Conservation (phyloP, 2,113 vertebrate species). For the Dipodomys merriami region DNA sequence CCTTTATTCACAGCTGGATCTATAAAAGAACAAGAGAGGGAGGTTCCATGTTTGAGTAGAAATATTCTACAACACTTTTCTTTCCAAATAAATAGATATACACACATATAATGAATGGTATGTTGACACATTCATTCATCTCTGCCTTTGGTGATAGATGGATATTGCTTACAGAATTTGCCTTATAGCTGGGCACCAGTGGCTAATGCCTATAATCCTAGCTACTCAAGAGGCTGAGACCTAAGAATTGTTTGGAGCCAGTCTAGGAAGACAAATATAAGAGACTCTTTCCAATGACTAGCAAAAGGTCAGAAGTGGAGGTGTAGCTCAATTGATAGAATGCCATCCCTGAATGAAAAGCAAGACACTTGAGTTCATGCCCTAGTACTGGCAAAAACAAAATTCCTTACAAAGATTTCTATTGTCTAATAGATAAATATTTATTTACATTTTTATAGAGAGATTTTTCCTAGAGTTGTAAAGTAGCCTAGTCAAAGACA, state of each 20-base stretch:
- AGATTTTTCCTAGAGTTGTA: neutral
- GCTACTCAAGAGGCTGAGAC: no score
- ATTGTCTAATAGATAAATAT: constrained; percentile 19
- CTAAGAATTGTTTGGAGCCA: no score
- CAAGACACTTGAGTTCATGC: no score
- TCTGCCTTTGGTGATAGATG: neutral
- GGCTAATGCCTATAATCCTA: no score
- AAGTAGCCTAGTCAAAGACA: constrained; percentile 30
- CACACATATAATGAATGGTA: neutral
- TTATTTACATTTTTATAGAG: neutral
- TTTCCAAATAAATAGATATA: neutral
- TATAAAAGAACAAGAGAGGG: neutral
- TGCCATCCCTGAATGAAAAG: no score
- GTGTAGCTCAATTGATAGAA: no score
- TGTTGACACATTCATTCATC: neutral
- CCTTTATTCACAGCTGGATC: neutral
- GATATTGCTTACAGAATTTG: constrained; percentile 7
- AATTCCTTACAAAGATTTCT: neutral
- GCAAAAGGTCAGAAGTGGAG: no score
- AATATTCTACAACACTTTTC: neutral
- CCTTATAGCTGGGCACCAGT: neutral
- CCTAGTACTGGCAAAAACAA: no score
- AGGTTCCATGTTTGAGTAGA: neutral
- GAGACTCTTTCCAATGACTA: no score
- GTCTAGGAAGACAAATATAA: no score